Evolutionary conservation across 2,888 invertebrate species (phyloP).

Genomic region (Sceliomorpha sp.): DNA sequence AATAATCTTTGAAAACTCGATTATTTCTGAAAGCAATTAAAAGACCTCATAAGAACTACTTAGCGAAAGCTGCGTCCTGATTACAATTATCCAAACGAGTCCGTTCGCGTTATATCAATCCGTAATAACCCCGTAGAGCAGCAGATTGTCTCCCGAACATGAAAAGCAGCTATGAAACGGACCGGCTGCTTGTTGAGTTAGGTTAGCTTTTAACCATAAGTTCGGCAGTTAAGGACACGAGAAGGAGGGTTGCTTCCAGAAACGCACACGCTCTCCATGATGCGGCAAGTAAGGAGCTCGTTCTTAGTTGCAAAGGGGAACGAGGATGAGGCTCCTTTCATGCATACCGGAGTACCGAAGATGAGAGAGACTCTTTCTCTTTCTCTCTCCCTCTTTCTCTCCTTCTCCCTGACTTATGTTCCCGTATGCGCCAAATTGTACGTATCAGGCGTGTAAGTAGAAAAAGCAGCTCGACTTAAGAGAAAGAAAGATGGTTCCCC

Average conservation of each 20-base stretch:
- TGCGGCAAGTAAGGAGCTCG: constrained; percentile 61
- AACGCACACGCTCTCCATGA: constrained; percentile 34
- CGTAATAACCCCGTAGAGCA: constrained; percentile 47
- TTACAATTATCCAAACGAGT: constrained; percentile 34
- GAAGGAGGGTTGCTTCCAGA: constrained; percentile 55
- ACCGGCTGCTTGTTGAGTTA: constrained; percentile 50
- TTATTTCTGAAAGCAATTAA: too few species aligned
- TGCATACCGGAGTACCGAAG: constrained; percentile 76
- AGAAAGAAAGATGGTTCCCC: constrained; percentile 34
- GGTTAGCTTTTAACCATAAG: constrained; percentile 56
- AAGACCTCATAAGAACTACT: too few species aligned
- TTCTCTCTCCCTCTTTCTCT: constrained; percentile 18
- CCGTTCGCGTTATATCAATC: constrained; percentile 35
- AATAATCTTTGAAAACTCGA: too few species aligned
- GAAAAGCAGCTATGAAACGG: constrained; percentile 51
- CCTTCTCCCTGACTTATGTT: constrained; percentile 44
- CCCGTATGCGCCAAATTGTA: constrained; percentile 45
- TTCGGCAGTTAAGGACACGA: constrained; percentile 72
- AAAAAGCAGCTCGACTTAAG: constrained; percentile 6
- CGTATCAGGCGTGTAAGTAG: constrained; percentile 37
- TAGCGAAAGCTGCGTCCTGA: too few species aligned
- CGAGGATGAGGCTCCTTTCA: constrained; percentile 74
- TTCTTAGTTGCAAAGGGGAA: constrained; percentile 60
- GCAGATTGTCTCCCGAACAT: constrained; percentile 51
- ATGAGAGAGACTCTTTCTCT: constrained; percentile 19